Conservation (phyloP, 2,888 invertebrate species). For the Trachelus troglodyta region DNA sequence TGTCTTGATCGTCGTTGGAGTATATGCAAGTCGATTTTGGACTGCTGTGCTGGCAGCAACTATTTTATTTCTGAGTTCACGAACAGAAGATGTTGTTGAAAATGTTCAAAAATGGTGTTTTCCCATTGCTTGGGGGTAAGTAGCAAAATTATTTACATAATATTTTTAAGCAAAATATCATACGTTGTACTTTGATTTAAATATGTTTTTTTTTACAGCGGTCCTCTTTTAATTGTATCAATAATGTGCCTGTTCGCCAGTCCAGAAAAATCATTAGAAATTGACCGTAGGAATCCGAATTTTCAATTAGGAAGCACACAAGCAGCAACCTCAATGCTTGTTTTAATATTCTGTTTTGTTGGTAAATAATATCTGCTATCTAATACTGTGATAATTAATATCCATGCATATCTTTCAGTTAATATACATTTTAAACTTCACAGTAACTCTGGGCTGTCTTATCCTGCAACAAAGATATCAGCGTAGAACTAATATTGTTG, state of each 20-base stretch:
- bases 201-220: constrained; percentile 66
- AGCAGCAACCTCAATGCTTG: constrained; percentile 80
- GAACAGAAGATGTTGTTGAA: constrained; percentile 85
- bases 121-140: constrained; percentile 72
- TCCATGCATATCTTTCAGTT: constrained; percentile 15
- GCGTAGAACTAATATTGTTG: constrained; percentile 68
- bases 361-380: constrained; percentile 68
- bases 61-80: constrained; percentile 83
- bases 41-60: constrained; percentile 85
- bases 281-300: constrained; percentile 77
- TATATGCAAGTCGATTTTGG: constrained; percentile 87
- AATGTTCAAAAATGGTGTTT: constrained; percentile 79
- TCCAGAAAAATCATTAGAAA: constrained; percentile 66
- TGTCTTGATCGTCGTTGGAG: constrained; percentile 79
- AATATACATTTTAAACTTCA: constrained; percentile 35
- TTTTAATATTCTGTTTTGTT: constrained; percentile 82
- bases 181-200: constrained; percentile 3
- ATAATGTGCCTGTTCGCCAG: constrained; percentile 73
- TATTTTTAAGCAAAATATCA: background rate
- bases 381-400: constrained; percentile 16
- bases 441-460: constrained; percentile 84
- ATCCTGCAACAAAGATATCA: constrained; percentile 86
- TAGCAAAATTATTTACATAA: constrained; percentile 3
- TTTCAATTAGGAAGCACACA: constrained; percentile 83
- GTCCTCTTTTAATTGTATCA: constrained; percentile 76